Conservation (phyloP, 2,888 invertebrate genomes). For the Drosophila percnosoma region DNA sequence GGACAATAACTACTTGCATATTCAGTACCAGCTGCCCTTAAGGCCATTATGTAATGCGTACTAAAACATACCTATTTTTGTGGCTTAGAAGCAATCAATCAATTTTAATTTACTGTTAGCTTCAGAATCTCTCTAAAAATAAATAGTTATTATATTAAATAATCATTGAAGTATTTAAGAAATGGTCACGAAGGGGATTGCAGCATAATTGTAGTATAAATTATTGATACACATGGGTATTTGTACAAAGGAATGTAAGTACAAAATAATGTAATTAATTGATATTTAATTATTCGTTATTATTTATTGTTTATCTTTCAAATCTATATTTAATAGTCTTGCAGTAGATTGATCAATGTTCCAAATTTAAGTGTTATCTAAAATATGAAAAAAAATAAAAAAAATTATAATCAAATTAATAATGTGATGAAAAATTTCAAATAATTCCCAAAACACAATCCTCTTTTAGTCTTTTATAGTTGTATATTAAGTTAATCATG, state of each 20-base stretch:
- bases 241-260: background rate
- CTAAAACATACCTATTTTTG: background rate
- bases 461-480: background rate
- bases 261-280: background rate
- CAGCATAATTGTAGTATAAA: background rate
- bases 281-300: background rate
- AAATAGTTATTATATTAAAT: background rate
- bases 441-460: background rate
- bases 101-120: background rate
- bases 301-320: background rate
- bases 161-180: background rate
- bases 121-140: background rate
- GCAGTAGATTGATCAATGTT: too few relatives aligned
- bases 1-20: slow-evolving; percentile 2
- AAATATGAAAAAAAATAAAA: background rate
- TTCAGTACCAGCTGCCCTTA: background rate
- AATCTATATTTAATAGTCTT: background rate
- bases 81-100: background rate
- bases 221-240: background rate
- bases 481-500: background rate
- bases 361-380: background rate
- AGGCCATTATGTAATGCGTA: background rate
- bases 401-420: background rate
- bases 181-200: background rate
- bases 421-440: background rate